Evolutionary conservation across 2,797 vertebrate species (phyloP).

Genomic region (Hybognathus amarus): DNA sequence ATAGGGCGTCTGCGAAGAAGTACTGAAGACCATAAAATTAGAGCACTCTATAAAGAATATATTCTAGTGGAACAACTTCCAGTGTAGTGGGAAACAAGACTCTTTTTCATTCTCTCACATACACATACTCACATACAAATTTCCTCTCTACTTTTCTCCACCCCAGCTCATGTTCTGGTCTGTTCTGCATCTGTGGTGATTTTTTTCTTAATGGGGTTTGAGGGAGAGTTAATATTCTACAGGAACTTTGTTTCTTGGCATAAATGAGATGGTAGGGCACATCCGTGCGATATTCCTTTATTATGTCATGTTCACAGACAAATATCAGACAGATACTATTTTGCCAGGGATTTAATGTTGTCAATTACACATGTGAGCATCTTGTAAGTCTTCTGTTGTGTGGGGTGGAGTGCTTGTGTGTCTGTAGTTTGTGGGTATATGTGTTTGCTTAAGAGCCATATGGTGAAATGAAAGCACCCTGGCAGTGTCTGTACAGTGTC

Average conservation of each 20-base stretch:
- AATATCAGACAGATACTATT: constrained; percentile 42
- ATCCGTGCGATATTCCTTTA: constrained; percentile 1
- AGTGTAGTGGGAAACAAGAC: constrained; percentile 52
- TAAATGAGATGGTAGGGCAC: constrained; percentile 12
- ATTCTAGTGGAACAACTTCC: constrained; percentile 46
- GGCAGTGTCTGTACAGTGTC: constrained; percentile 27
- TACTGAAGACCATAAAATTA: constrained; percentile 48
- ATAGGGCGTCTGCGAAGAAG: constrained; percentile 46
- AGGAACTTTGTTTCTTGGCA: not conserved
- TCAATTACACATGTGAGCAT: constrained; percentile 11
- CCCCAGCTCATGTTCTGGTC: constrained; percentile 11
- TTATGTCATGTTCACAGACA: constrained; percentile 37
- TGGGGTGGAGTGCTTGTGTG: not conserved
- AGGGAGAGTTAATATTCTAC: constrained; percentile 31
- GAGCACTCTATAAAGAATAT: constrained; percentile 42
- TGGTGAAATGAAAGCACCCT: constrained; percentile 39
- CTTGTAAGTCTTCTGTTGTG: constrained; percentile 18
- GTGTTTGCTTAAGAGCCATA: constrained; percentile 40
- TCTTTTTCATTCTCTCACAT: constrained; percentile 3
- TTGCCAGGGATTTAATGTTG: constrained; percentile 23
- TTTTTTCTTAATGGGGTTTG: constrained; percentile 26
- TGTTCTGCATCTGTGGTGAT: constrained; percentile 32
- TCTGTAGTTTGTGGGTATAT: constrained; percentile 6
- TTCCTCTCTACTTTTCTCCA: not conserved
- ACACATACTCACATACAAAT: not conserved